phyloP scores from a whole-genome alignment of 2,113 vertebrate species.

The Lagopus leucura region DNA sequence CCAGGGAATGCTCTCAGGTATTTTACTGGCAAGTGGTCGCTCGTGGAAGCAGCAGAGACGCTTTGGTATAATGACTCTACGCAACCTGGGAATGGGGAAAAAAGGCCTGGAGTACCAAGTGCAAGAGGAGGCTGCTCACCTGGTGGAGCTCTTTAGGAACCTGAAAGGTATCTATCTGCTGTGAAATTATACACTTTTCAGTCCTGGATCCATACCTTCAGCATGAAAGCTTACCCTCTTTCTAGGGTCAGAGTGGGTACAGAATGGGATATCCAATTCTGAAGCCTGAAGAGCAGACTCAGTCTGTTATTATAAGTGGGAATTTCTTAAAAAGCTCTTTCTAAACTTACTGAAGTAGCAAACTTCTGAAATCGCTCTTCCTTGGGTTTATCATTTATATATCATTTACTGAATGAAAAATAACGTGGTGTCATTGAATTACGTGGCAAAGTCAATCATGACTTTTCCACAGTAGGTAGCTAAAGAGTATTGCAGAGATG shows the following conservation, averaged over 20 bases:
- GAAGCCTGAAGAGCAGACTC: neutral
- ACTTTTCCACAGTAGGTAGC: neutral
- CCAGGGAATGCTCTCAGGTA: slow-evolving; percentile 30
- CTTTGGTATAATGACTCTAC: slow-evolving; percentile 63
- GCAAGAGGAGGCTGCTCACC: slow-evolving; percentile 58
- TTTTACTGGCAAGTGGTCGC: slow-evolving; percentile 63
- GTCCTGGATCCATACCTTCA: neutral
- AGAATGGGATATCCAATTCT: neutral
- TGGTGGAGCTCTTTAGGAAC: slow-evolving; percentile 50
- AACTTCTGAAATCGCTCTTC: neutral
- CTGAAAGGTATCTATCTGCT: slow-evolving; percentile 46
- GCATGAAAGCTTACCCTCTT: neutral
- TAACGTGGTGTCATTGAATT: neutral
- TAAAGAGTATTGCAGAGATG: neutral
- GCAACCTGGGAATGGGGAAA: slow-evolving; percentile 65
- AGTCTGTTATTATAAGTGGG: neutral
- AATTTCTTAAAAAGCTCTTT: neutral
- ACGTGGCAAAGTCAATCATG: neutral
- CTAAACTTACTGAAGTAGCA: neutral
- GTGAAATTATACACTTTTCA: neutral
- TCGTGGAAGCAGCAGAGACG: slow-evolving; percentile 69
- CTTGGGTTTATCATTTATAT: neutral
- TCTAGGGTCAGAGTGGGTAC: neutral
- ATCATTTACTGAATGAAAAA: neutral
- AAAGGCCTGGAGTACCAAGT: slow-evolving; percentile 57